phyloP scores from a whole-genome alignment of 2,888 invertebrate genomes.

The Harpalus rufipes region DNA sequence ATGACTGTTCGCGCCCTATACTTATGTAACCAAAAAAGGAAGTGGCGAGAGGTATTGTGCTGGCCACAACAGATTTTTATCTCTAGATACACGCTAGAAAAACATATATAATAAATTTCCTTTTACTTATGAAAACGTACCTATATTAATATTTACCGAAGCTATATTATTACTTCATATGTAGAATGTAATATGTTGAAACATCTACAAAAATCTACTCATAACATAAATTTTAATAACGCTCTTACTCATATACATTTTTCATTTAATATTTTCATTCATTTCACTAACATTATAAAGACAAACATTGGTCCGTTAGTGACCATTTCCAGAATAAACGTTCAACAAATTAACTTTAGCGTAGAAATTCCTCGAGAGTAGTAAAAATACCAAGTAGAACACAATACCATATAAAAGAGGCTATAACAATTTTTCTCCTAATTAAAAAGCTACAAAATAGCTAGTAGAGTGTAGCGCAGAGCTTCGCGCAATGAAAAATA shows the following conservation, averaged over 20 bases:
- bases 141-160: too few species aligned
- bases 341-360: slow-evolving; percentile 14
- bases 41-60: too few species aligned
- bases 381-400: slow-evolving; percentile 48
- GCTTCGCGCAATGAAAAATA: slow-evolving; percentile 62
- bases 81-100: too few species aligned
- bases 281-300: slow-evolving; percentile 16
- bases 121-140: too few species aligned
- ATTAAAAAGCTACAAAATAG: slow-evolving; percentile 59
- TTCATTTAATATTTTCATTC: slow-evolving; percentile 24
- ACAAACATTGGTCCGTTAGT: slow-evolving; percentile 16
- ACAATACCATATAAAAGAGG: slow-evolving; percentile 41
- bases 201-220: slow-evolving; percentile 25
- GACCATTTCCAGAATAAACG: slow-evolving; percentile 19
- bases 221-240: slow-evolving; percentile 26
- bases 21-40: too few species aligned
- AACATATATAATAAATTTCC: too few species aligned
- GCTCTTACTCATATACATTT: background rate
- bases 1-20: too few species aligned
- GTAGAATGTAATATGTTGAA: slow-evolving; percentile 19
- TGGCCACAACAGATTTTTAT: too few species aligned
- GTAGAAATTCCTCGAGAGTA: slow-evolving; percentile 40
- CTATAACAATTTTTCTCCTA: slow-evolving; percentile 62
- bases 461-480: slow-evolving; percentile 50
- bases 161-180: too few species aligned